These are phyloP conservation scores for Cavia porcellus DNA, from an alignment of 2,113 vertebrate species.

Conservation along the genomic window DNA sequence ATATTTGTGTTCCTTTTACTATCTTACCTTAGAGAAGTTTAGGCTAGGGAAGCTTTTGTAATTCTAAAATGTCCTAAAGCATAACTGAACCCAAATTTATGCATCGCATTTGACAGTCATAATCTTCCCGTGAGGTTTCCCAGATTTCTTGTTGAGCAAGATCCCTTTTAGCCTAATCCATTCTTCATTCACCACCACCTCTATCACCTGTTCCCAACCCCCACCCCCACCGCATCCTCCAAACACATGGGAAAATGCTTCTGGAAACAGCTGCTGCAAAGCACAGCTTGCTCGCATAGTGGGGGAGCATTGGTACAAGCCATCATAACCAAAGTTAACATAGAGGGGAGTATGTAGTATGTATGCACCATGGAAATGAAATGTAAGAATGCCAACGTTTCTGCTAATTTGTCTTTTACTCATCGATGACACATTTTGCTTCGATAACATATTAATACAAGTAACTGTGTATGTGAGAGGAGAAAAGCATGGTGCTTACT, in stretches of 20 bases:
- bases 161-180: conserved; percentile 73
- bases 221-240: background rate
- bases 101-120: conserved; percentile 69
- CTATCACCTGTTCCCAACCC: background rate
- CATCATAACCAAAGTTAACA: background rate
- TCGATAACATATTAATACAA: background rate
- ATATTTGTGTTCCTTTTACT: conserved; percentile 70
- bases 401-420: conserved; percentile 14
- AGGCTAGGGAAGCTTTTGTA: conserved; percentile 68
- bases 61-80: conserved; percentile 66
- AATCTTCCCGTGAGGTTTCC: conserved; percentile 72
- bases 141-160: conserved; percentile 56
- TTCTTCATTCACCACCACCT: background rate
- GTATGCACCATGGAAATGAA: background rate
- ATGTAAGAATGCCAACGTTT: conserved; percentile 2
- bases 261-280: background rate
- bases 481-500: background rate
- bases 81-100: conserved; percentile 76
- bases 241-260: conserved; percentile 8
- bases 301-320: background rate
- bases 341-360: background rate
- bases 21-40: conserved; percentile 65
- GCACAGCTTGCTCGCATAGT: background rate
- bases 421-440: background rate
- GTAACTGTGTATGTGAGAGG: background rate